Conservation (phyloP, 2,797 vertebrate genomes). For the Sebastes jordani region DNA sequence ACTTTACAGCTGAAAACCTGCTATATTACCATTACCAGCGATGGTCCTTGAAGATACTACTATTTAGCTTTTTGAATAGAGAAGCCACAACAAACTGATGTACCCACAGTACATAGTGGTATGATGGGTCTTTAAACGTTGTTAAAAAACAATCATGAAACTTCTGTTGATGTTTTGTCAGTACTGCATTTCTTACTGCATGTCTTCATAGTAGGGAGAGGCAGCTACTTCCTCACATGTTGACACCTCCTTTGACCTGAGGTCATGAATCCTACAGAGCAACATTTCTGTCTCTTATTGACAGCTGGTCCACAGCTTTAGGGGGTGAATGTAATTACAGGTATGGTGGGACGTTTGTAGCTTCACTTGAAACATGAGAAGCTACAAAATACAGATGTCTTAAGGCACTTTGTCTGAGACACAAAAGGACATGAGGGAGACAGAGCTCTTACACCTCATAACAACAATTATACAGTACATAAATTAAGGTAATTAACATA, state of each 20-base stretch:
- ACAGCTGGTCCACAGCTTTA: constrained; percentile 33
- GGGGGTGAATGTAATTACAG: constrained; percentile 34
- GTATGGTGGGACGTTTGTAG: constrained; percentile 14
- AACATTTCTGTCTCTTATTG: neutral
- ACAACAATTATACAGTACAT: no score
- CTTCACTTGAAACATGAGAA: constrained; percentile 25
- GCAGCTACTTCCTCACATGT: constrained; percentile 57
- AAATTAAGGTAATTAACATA: no score
- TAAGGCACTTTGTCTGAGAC: no score
- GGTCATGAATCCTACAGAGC: neutral
- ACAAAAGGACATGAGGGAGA: no score
- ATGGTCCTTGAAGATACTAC: neutral
- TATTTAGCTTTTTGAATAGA: neutral
- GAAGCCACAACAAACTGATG: neutral
- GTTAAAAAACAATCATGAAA: neutral
- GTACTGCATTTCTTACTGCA: neutral
- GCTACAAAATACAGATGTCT: no score
- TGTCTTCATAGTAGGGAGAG: neutral
- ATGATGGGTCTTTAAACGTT: neutral
- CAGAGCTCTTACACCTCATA: no score
- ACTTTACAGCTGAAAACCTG: neutral
- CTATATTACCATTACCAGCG: neutral
- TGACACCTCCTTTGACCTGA: constrained; percentile 12
- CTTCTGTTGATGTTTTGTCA: neutral
- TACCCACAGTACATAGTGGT: no score